Evolutionary conservation across 2,888 invertebrate species (phyloP), one percentile per base, ranked within the genome.

Genomic region (Hydrotaea cyrtoneurina): DNA sequence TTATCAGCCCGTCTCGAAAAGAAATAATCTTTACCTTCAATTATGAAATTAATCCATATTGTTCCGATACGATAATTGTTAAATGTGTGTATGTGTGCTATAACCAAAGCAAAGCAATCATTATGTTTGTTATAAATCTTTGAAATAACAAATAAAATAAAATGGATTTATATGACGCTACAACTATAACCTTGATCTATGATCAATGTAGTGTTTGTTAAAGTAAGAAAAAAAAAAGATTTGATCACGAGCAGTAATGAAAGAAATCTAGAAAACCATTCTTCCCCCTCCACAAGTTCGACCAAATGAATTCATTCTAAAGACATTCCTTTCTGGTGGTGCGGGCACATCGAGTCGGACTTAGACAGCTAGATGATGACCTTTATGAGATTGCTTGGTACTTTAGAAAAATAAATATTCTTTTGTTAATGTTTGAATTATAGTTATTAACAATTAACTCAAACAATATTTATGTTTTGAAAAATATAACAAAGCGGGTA

Each of bases 181-280:
- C 11, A 53, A 53, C 23, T 0, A 15, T 62, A 62, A 62, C 62
- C 62, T 62, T 62, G 62, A 62, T 62, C 62, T 62, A 62, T 62
- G 31, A 59, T 15, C 4, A 21, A 23, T n/a, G 2, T 59, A 26
- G 23, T 17, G 19, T 26, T n/a, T n/a, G n/a, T n/a, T n/a, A n/a
- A n/a, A n/a, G n/a, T n/a, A n/a, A 31, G 7, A 31, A 31, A 31
- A 31, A 31, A 31, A 4, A 15, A 62, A n/a, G 23, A 59, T 59
- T 59, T 62, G 23, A 62, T 31, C 62, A 31, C 17, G 23, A 62
- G 31, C 31, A 62, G n/a, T 17, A 36, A 62, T 5, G 1, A 59
- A 62, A 31, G 11, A 11, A 57, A 57, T 19, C 21, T 21, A n/a
- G n/a, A n/a, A n/a, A n/a, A n/a, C n/a, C n/a, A n/a, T n/a, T n/a